Evolutionary conservation across 92 coral and sea anemone genomes (phyloP).

Genomic region (Epizoanthus fatuus): DNA sequence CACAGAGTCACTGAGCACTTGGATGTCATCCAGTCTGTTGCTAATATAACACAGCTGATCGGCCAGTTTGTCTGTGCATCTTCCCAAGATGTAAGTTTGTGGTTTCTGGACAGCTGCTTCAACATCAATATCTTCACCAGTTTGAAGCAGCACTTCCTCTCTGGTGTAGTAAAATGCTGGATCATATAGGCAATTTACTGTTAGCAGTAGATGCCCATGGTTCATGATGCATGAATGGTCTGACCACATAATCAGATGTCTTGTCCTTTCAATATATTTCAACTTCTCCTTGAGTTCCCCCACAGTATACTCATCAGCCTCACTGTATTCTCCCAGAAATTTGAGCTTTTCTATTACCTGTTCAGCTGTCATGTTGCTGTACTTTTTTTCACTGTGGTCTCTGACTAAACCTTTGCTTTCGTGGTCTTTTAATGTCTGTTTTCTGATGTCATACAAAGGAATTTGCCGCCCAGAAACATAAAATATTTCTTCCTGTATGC

Average conservation of each 20-base stretch:
- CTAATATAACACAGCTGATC: constrained; percentile 60
- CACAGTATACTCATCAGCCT: background rate
- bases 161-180: constrained; percentile 42
- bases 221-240: constrained; percentile 35
- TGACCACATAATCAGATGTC: constrained; percentile 44
- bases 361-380: constrained; percentile 1
- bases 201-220: constrained; percentile 49
- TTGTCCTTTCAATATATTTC: constrained; percentile 20
- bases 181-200: constrained; percentile 24
- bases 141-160: background rate
- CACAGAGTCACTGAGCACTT: constrained; percentile 16
- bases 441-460: constrained; percentile 42
- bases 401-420: constrained; percentile 24
- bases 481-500: constrained; percentile 11
- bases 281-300: background rate
- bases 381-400: constrained; percentile 31
- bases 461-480: constrained; percentile 38
- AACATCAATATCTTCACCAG: constrained; percentile 51
- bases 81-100: constrained; percentile 58
- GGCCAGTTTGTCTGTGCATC: constrained; percentile 40
- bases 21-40: constrained; percentile 61
- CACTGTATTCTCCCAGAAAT: constrained; percentile 32
- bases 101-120: constrained; percentile 70
- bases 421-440: background rate
- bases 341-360: constrained; percentile 17